These are phyloP conservation scores for Phyllostomus discolor DNA, from an alignment of 2,113 vertebrate genomes.

Conservation along the genomic window DNA sequence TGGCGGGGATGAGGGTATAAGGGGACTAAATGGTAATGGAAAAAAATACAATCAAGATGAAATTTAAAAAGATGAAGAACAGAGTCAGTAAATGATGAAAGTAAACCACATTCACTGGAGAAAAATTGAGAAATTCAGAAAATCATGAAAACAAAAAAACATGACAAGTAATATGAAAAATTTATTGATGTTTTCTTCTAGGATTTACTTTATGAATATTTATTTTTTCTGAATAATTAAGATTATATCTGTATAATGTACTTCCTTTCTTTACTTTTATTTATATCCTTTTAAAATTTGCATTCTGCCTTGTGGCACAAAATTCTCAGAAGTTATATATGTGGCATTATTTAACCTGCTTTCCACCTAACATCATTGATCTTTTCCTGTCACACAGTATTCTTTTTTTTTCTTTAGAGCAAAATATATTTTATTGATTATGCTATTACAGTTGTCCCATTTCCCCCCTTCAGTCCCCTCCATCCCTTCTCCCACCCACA, in stretches of 20 bases:
- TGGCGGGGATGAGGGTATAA: no score
- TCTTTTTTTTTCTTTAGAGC: neutral
- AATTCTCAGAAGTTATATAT: neutral
- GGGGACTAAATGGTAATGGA: no score
- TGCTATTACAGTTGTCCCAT: no score
- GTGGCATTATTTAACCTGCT: neutral
- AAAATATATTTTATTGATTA: no score
- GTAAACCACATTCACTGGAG: neutral
- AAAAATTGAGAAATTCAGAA: slow-evolving; percentile 17
- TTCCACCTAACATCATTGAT: neutral
- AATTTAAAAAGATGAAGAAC: no score
- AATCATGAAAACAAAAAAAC: neutral
- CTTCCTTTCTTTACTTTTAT: neutral
- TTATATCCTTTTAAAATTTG: neutral
- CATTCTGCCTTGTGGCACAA: neutral
- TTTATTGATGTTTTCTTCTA: neutral
- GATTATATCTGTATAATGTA: neutral
- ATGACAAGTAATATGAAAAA: neutral
- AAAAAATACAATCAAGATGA: no score
- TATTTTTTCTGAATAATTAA: slow-evolving; percentile 15
- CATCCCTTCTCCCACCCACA: no score
- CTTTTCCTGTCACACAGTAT: neutral
- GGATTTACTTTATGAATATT: slow-evolving; percentile 6
- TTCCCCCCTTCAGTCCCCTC: no score
- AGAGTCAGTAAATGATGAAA: neutral